Base-by-base conservation (phyloP, 2,113 vertebrate genomes). In the Sprattus sprattus region DNA sequence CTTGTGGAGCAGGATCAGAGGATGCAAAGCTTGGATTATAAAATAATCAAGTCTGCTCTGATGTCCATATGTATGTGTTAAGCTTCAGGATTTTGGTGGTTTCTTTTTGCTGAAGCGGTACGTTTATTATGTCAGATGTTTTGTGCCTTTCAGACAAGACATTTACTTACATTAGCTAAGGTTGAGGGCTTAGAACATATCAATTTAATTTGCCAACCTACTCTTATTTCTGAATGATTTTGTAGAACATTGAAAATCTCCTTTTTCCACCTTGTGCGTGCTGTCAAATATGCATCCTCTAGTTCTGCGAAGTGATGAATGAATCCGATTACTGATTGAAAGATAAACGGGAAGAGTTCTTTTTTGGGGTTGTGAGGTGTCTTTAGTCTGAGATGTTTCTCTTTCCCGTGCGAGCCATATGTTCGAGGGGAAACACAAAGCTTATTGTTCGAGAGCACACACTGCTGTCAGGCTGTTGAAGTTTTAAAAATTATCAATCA, bases 401-500 rank as follows among this genome's bases (percentile, higher is more conserved):
- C 71, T 32, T 11, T 28, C 20, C 32, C 39, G 11, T 78, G 10
- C 28, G 13, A 11, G 71, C 71, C 71, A 78, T 78, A 78, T 78
- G 71, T 32, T 78, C 11, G 0, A 78, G 25, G 32, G 71, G 10
- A 15, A 18, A 78, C 2, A 44, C 71, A 78, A 78, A 78, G 71
- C 71, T 16, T 11, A 78, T 78, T 78, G 71, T 39, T 78, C 28
- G 32, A 78, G 71, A 78, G 71, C 71, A 28, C 71, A 78, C 71
- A 78, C 71, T 13, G 28, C 28, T 78, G 71, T 78, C 39, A 78
- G 71, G 15, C 71, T 78, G 71, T 78, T 15, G 15, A 78, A 78
- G 71, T 78, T 78, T 78, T 18, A 78, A 39, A 78, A 78, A 78
- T 78, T 32, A 78, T 78, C 71, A 78, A 32, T 78, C 71, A 78